A percentile compares a stretch with the other conserved stretches of the same genome.
Conservation (phyloP, 2,888 invertebrate species). For the Gymnosoma rotundatum region DNA sequence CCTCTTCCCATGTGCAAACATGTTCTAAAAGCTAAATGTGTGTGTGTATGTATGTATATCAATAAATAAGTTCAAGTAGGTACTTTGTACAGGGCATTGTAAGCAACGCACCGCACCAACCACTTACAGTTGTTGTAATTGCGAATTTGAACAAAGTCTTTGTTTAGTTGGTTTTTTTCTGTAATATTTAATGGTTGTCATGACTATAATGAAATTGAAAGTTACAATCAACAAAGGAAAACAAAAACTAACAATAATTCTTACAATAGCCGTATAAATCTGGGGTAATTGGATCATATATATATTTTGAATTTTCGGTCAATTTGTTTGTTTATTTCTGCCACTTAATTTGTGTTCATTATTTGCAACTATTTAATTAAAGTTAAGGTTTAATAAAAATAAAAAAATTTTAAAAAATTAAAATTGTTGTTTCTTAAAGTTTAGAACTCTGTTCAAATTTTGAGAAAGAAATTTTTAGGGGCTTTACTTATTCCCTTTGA, state of each 20-base stretch:
- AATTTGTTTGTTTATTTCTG: conserved; percentile 27
- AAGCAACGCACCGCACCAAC: too few species aligned
- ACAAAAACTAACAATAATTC: conserved; percentile 25
- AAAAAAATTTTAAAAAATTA: too few species aligned
- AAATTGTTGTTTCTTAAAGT: too few species aligned
- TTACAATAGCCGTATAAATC: conserved; percentile 48
- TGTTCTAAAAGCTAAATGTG: not conserved
- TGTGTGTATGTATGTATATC: not conserved
- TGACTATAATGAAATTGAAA: conserved; percentile 58
- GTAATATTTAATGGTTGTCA: conserved; percentile 54
- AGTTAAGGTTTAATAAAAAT: not conserved
- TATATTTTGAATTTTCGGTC: conserved; percentile 33
- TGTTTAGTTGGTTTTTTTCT: conserved; percentile 19
- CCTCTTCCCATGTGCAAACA: not conserved
- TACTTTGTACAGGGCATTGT: conserved; percentile 50
- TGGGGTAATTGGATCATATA: conserved; percentile 64
- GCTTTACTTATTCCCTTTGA: too few species aligned
- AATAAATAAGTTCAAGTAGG: conserved; percentile 10
- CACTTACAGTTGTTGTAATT: conserved; percentile 10
- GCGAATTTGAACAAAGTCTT: conserved; percentile 34
- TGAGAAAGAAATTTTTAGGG: too few species aligned
- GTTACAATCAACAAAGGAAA: conserved; percentile 57
- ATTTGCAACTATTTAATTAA: conserved; percentile 8
- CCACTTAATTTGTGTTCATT: conserved; percentile 13
- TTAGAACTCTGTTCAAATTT: too few species aligned